Evolutionary conservation across 2,888 invertebrate species (phyloP).

Genomic region (Griposia aprilina): DNA sequence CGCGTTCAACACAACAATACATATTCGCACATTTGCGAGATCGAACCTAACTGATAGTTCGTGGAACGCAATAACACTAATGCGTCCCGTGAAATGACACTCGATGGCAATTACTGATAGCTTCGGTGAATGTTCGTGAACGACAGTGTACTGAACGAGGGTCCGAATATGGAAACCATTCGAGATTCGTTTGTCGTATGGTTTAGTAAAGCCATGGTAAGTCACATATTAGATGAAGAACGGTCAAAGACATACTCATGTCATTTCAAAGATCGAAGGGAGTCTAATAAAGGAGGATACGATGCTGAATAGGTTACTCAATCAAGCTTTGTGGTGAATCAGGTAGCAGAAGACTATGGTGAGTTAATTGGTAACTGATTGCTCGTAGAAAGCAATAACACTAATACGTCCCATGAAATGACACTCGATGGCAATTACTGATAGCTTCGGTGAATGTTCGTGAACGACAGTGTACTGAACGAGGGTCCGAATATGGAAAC

Average conservation of each 20-base stretch:
- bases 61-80: conserved; percentile 85
- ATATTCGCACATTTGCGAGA: conserved; percentile 76
- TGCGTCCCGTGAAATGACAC: conserved; percentile 90
- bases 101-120: conserved; percentile 88
- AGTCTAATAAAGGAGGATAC: conserved; percentile 50
- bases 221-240: too few species aligned
- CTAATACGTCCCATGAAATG: conserved; percentile 90
- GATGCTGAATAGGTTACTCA: too few species aligned
- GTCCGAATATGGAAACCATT: conserved; percentile 25
- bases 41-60: conserved; percentile 78
- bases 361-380: conserved; percentile 72
- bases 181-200: conserved; percentile 9
- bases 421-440: conserved; percentile 88
- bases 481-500: conserved; percentile 9
- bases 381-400: conserved; percentile 81
- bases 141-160: conserved; percentile 75
- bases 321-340: too few species aligned
- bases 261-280: too few species aligned
- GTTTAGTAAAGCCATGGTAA: not conserved
- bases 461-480: too few species aligned
- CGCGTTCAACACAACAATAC: conserved; percentile 56
- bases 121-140: conserved; percentile 75
- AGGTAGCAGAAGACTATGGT: too few species aligned
- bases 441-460: conserved; percentile 71
- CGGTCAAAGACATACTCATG: too few species aligned